Percentiles rank a stretch among this genome's conserved stretches.
phyloP scores from a whole-genome alignment of 1,140 invertebrate species.

The Gonioctena quinquepunctata region DNA sequence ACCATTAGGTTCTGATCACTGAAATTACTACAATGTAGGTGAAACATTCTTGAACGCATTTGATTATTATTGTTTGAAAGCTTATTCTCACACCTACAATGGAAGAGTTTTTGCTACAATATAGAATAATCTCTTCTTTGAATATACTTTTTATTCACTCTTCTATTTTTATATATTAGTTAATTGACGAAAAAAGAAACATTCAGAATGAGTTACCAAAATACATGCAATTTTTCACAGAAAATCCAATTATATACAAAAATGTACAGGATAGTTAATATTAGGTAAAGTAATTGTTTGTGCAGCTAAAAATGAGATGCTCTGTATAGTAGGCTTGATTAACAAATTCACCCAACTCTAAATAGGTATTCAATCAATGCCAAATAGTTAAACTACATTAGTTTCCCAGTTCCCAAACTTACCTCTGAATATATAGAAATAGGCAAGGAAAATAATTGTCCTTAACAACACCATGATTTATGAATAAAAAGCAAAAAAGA shows the following conservation, averaged over 20 bases:
- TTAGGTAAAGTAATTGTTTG: neutral
- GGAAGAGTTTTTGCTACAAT: constrained; percentile 33
- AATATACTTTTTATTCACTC: neutral
- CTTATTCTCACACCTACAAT: constrained; percentile 19
- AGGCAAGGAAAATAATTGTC: too few relatives aligned
- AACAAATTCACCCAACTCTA: too few relatives aligned
- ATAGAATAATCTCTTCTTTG: constrained; percentile 24
- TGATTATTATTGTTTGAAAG: neutral
- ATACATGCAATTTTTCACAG: constrained; percentile 12
- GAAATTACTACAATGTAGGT: neutral
- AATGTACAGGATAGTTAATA: constrained; percentile 32
- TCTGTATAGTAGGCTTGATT: constrained; percentile 14
- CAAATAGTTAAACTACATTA: too few relatives aligned
- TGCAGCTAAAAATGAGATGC: constrained; percentile 7
- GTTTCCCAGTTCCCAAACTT: too few relatives aligned
- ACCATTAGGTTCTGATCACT: too few relatives aligned
- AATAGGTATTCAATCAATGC: too few relatives aligned
- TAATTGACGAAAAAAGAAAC: constrained; percentile 20
- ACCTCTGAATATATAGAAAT: too few relatives aligned
- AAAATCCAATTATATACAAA: constrained; percentile 31
- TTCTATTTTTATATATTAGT: constrained; percentile 4
- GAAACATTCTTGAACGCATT: neutral
- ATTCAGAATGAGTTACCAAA: neutral
- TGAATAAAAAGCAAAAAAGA: too few relatives aligned
- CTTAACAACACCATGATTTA: too few relatives aligned